Percentiles rank a stretch among this genome's conserved stretches.
phyloP scores from a whole-genome alignment of 2,888 invertebrate genomes.

The Drosophila anomalata region DNA sequence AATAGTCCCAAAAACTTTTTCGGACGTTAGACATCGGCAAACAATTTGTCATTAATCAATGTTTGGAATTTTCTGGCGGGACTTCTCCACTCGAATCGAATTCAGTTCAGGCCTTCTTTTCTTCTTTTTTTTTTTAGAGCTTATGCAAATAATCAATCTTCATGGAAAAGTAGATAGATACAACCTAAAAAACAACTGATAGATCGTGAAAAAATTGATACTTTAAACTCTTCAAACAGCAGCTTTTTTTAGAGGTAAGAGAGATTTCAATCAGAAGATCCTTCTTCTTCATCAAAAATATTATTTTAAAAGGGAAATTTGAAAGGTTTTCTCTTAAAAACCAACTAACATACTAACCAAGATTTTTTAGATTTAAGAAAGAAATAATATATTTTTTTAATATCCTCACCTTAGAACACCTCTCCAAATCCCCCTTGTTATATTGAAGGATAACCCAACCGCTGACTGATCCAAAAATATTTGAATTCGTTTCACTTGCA shows the following conservation, averaged over 20 bases:
- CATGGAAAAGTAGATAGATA: slow-evolving; percentile 26
- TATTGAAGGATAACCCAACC: slow-evolving; percentile 45
- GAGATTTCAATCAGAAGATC: not conserved
- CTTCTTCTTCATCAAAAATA: too few relatives aligned
- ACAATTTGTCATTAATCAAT: slow-evolving; percentile 75
- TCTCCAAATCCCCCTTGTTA: not conserved
- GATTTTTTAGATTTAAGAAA: too few relatives aligned
- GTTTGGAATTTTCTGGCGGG: slow-evolving; percentile 42
- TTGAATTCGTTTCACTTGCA: slow-evolving; percentile 73
- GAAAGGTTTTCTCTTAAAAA: not conserved
- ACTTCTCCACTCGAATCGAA: slow-evolving; percentile 17
- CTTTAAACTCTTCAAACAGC: not conserved
- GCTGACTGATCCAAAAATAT: slow-evolving; percentile 67
- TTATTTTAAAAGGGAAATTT: not conserved
- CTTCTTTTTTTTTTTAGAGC: not conserved
- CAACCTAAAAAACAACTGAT: slow-evolving; percentile 14
- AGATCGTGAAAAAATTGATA: slow-evolving; percentile 15
- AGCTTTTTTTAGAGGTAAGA: not conserved
- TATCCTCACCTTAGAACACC: not conserved
- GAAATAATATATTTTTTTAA: not conserved
- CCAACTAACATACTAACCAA: too few relatives aligned
- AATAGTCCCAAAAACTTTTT: slow-evolving; percentile 50
- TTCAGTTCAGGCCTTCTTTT: slow-evolving; percentile 16
- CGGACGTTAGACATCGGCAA: slow-evolving; percentile 63
- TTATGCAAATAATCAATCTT: slow-evolving; percentile 44